Percentiles rank a stretch among this genome's conserved stretches.
These are phyloP conservation scores for Drosophila willistoni DNA, from an alignment of 1,140 invertebrate genomes.

Conservation along the genomic window DNA sequence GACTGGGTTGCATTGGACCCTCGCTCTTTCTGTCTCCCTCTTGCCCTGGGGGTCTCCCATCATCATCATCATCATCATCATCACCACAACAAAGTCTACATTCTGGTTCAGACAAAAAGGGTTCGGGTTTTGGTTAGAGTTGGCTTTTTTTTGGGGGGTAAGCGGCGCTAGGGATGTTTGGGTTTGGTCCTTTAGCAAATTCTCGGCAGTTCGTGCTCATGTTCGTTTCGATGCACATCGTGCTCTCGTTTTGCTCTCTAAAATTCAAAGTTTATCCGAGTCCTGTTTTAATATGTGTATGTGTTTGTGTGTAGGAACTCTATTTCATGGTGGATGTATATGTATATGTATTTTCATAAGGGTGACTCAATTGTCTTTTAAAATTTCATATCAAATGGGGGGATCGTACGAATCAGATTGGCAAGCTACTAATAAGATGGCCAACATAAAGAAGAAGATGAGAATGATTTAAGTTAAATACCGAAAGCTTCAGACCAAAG, in stretches of 20 bases:
- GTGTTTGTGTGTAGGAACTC: neutral
- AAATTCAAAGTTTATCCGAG: conserved; percentile 7
- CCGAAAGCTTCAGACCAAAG: too few species aligned
- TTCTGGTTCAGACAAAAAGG: conserved; percentile 30
- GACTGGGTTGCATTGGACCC: conserved; percentile 4
- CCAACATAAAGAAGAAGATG: too few species aligned
- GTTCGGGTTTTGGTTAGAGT: conserved; percentile 22
- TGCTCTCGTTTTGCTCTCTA: conserved; percentile 18
- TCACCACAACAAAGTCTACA: conserved; percentile 46
- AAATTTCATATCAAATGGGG: neutral
- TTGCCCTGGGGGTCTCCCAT: conserved; percentile 20
- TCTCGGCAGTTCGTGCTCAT: conserved; percentile 7
- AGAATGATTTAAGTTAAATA: too few species aligned
- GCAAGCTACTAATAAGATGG: too few species aligned
- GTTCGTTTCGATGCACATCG: neutral
- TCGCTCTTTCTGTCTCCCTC: neutral
- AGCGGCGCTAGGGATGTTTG: neutral
- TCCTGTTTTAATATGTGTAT: neutral
- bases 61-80: conserved; percentile 42
- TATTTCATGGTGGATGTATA: neutral
- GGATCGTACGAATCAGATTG: neutral
- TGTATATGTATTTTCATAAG: neutral
- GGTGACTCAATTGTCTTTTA: neutral
- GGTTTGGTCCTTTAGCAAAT: conserved; percentile 13
- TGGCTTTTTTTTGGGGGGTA: too few species aligned